These are phyloP conservation scores for Selene dorsalis DNA, from an alignment of 2,797 vertebrate species.

Conservation along the genomic window DNA sequence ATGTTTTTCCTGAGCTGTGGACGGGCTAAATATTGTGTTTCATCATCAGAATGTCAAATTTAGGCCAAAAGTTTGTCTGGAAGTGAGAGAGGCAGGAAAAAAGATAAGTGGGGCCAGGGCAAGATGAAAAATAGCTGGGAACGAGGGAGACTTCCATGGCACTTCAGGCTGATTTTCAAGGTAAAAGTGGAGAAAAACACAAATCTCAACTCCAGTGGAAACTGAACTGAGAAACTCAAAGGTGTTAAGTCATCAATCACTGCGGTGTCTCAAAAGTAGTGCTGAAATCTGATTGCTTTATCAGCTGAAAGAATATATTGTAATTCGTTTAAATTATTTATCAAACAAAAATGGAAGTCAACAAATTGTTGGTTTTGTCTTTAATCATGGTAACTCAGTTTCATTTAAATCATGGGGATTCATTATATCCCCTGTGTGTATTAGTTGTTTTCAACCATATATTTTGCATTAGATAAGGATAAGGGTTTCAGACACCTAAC, in stretches of 20 bases:
- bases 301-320: not conserved
- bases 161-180: not conserved
- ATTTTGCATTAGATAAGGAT: too few species aligned
- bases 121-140: not conserved
- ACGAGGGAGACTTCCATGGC: not conserved
- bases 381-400: too few species aligned
- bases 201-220: not conserved
- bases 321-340: too few species aligned
- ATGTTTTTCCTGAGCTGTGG: conserved; percentile 48
- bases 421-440: too few species aligned
- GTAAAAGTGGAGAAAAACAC: not conserved
- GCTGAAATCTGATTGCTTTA: too few species aligned
- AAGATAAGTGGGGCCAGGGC: not conserved
- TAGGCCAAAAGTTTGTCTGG: not conserved
- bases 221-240: not conserved
- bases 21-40: conserved; percentile 58
- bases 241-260: not conserved
- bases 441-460: too few species aligned
- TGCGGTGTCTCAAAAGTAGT: not conserved
- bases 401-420: too few species aligned
- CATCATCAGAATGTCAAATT: not conserved
- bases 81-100: not conserved
- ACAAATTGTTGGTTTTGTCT: not conserved
- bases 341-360: too few species aligned
- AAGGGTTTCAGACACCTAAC: too few species aligned